Percentiles rank a stretch among this genome's conserved stretches.
Conservation (phyloP, 2,113 vertebrate genomes). For the Vimba vimba region DNA sequence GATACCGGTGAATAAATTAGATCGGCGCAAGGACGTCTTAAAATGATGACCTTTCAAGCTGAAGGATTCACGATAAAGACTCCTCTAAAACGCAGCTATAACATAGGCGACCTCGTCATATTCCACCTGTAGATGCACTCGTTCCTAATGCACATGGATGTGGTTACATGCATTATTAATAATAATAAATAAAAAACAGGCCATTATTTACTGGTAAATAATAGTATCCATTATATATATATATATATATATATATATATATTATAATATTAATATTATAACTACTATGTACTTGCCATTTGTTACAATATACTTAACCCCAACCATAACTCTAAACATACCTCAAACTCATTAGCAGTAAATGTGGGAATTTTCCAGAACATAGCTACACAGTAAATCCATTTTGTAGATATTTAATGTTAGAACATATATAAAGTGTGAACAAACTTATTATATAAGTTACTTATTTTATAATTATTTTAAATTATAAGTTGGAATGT, state of each 20-base stretch:
- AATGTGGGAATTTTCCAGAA: background rate
- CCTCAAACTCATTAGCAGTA: background rate
- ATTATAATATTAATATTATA: background rate
- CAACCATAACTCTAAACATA: background rate
- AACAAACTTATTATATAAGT: no score
- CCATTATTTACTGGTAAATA: background rate
- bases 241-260: background rate
- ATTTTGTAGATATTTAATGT: background rate
- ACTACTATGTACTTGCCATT: background rate
- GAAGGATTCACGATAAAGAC: background rate
- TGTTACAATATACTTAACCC: background rate
- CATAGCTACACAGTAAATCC: background rate
- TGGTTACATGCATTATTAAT: background rate
- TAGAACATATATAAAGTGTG: no score
- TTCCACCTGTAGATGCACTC: slow-evolving; percentile 14
- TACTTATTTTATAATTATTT: background rate
- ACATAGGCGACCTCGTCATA: background rate
- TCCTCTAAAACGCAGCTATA: slow-evolving; percentile 2
- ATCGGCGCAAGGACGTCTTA: background rate
- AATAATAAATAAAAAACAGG: background rate
- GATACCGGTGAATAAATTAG: background rate
- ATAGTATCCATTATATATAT: background rate
- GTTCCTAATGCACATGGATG: background rate
- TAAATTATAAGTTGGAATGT: background rate
- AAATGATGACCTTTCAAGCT: background rate